phyloP scores from a whole-genome alignment of 1,140 invertebrate genomes.

The Diplogasteroides magnus region DNA sequence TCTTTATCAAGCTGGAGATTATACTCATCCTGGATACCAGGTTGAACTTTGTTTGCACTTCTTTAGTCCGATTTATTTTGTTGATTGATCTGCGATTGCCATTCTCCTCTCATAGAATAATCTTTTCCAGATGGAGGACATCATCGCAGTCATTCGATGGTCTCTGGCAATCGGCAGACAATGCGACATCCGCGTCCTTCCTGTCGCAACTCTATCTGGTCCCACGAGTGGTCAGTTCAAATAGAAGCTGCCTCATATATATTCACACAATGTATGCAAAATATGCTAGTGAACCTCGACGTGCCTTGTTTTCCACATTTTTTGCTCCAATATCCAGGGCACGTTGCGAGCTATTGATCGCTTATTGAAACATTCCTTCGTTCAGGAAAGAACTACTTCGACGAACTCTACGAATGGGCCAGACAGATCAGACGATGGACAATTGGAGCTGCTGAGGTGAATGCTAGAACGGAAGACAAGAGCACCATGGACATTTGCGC shows the following conservation, averaged over 20 bases:
- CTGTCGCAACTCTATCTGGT: slow-evolving; percentile 31
- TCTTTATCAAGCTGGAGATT: slow-evolving; percentile 19
- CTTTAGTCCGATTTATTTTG: no score
- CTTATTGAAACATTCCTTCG: no score
- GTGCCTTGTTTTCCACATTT: no score
- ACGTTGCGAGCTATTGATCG: not conserved
- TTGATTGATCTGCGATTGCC: no score
- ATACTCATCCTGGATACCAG: slow-evolving; percentile 38
- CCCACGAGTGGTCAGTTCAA: slow-evolving; percentile 26
- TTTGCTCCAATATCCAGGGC: no score
- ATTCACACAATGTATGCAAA: no score
- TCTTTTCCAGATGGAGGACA: slow-evolving; percentile 41
- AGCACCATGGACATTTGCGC: no score
- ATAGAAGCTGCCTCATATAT: no score
- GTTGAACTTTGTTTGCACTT: no score
- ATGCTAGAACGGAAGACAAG: no score
- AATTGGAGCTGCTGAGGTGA: slow-evolving; percentile 37
- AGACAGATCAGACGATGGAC: slow-evolving; percentile 39
- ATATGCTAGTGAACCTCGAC: no score
- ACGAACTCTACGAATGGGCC: slow-evolving; percentile 41
- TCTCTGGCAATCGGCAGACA: slow-evolving; percentile 30
- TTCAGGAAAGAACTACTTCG: slow-evolving; percentile 25
- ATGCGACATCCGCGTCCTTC: slow-evolving; percentile 25
- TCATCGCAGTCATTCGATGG: slow-evolving; percentile 41
- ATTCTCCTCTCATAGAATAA: slow-evolving; percentile 4